A percentile compares a stretch with the other conserved stretches of the same genome.
Evolutionary conservation across 2,797 vertebrate genomes (phyloP).

Genomic region (Telmatherina bonti): DNA sequence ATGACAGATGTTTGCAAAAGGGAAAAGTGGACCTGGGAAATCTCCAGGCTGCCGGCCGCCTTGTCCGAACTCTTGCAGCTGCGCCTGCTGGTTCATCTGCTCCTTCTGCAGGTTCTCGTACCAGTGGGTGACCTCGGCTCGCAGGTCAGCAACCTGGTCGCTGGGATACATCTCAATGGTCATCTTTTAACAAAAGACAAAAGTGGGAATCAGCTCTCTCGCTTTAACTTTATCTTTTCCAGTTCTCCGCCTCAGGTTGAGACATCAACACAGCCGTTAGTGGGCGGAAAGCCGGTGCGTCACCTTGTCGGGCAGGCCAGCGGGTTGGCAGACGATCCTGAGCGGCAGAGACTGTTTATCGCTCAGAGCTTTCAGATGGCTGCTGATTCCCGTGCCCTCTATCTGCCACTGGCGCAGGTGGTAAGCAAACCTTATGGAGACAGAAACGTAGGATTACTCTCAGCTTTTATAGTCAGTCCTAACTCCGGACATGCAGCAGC

Average conservation of each 20-base stretch:
- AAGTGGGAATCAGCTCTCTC: too few species aligned
- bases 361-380: slow-evolving; percentile 97
- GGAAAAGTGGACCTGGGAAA: slow-evolving; percentile 87
- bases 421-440: slow-evolving; percentile 91
- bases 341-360: slow-evolving; percentile 97
- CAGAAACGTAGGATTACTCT: background rate
- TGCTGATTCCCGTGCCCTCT: slow-evolving; percentile 98
- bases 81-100: slow-evolving; percentile 98
- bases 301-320: slow-evolving; percentile 98
- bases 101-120: slow-evolving; percentile 99
- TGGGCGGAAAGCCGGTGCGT: background rate
- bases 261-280: background rate
- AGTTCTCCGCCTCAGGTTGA: too few species aligned
- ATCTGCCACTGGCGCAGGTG: slow-evolving; percentile 99
- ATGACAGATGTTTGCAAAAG: too few species aligned
- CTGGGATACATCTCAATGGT: slow-evolving; percentile 99
- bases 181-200: slow-evolving; percentile 85
- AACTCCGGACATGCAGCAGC: background rate
- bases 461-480: background rate
- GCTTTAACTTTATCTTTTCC: too few species aligned
- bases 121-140: slow-evolving; percentile 99
- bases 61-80: slow-evolving; percentile 98
- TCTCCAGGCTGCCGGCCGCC: slow-evolving; percentile 91
- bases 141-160: slow-evolving; percentile 96
- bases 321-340: slow-evolving; percentile 96